Conservation (phyloP, 1,140 invertebrate species). For the Apis laboriosa region DNA sequence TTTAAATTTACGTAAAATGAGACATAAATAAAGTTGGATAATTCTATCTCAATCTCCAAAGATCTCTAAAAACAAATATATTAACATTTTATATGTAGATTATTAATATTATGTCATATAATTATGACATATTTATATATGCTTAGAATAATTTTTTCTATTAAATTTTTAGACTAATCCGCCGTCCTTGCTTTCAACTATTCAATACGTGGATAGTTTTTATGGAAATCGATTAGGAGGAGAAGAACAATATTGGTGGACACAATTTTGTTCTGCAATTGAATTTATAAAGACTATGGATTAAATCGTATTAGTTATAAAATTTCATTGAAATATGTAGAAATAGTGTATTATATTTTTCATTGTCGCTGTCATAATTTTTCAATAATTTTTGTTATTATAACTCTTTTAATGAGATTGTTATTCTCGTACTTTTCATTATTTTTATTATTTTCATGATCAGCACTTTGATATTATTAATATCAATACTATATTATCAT, state of each 20-base stretch:
- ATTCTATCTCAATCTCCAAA: too few species aligned
- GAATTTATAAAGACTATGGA: slow-evolving; percentile 99
- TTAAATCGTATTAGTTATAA: slow-evolving; percentile 79
- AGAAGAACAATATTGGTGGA: slow-evolving; percentile 99
- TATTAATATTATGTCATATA: too few species aligned
- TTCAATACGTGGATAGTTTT: slow-evolving; percentile 97
- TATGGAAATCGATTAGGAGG: slow-evolving; percentile 92
- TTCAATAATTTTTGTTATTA: neutral
- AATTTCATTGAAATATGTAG: slow-evolving; percentile 52
- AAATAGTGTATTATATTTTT: slow-evolving; percentile 62
- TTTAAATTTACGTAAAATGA: too few species aligned
- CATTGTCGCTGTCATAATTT: neutral
- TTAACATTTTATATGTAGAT: too few species aligned
- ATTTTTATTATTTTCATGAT: neutral
- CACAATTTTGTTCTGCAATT: slow-evolving; percentile 97
- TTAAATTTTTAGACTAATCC: slow-evolving; percentile 91
- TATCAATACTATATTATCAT: neutral
- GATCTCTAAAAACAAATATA: too few species aligned
- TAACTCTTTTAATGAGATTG: neutral
- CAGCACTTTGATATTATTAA: neutral
- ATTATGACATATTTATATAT: too few species aligned
- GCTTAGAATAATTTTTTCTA: too few species aligned
- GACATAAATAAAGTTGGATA: too few species aligned
- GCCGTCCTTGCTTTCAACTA: slow-evolving; percentile 95
- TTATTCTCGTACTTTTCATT: neutral